A percentile compares a stretch with the other conserved stretches of the same genome.
These are phyloP conservation scores for Chelonus insularis DNA, from an alignment of 1,140 invertebrate genomes.

Conservation along the genomic window DNA sequence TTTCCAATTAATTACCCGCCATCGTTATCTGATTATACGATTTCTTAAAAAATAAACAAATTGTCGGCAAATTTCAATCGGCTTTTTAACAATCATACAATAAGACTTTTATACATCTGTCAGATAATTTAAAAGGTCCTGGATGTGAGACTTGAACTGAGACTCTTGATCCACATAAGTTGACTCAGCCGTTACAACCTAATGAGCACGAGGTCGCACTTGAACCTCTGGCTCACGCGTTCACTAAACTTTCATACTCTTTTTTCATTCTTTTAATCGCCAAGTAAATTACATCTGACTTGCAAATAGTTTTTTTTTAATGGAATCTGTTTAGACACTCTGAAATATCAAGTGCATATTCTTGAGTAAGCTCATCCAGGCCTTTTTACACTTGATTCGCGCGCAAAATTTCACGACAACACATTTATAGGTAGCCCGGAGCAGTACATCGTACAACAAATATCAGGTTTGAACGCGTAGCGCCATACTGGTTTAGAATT, in stretches of 20 bases:
- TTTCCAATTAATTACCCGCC: neutral
- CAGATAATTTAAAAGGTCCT: no score
- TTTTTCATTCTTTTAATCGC: no score
- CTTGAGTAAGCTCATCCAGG: neutral
- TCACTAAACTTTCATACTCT: neutral
- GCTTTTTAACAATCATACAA: no score
- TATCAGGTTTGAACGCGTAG: conserved; percentile 49
- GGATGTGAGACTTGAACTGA: no score
- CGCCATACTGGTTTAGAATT: conserved; percentile 58
- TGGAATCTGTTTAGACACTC: no score
- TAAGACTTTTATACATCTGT: no score
- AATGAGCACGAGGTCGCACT: neutral
- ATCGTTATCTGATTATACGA: conserved; percentile 13
- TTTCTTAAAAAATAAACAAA: no score
- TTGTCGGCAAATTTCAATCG: no score
- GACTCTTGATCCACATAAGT: neutral
- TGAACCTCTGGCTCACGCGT: neutral
- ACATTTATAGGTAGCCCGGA: conserved; percentile 10
- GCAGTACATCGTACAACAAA: conserved; percentile 30
- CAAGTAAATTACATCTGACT: no score
- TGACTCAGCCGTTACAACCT: neutral
- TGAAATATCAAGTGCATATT: no score
- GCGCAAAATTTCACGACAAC: conserved; percentile 20
- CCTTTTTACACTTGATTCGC: neutral
- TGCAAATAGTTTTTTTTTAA: no score